Evolutionary conservation across 2,888 invertebrate species (phyloP), one percentile per base, ranked within the genome.

Genomic region (Euzophera pinguis): DNA sequence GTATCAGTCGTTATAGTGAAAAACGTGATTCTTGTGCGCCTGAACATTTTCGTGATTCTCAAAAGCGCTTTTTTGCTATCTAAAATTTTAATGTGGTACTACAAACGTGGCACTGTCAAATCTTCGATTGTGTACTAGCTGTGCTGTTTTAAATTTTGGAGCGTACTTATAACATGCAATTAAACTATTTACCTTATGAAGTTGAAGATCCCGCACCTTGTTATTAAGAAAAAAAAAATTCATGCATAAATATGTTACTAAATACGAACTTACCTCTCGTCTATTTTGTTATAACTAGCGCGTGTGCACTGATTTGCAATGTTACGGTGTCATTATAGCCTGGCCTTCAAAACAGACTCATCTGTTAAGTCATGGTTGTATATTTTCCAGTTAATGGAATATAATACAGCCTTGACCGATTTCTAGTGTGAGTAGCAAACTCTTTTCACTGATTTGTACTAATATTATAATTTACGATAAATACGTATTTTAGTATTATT

Each of bases 101-200:
- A 81, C 71, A 55, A 66, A 61, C 60, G 79, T 78, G 77, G 70
- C 59, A 68, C 65, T 60, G 71, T 61, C 61, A 58, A 67, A 71
- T 60, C 57, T 60, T 55, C 47, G 68, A 73, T 66, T 60, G 50
- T 57, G 52, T 57, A 55, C 60, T 64, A 60, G 62, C 55, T 54
- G 84, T 84, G 82, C 69, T 68, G 74, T 77, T 84, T 88, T 87
- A 87, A n/a, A 83, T 84, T 84, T 87, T 88, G 88, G 87, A 88
- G 84, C 79, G 74, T 76, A 79, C 71, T 73, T 65, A 61, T 69
- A 61, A 61, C 84, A 84, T 85, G 85, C 87, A 77, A 55, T 68
- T 60, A 48, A 59, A 32, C 53, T 49, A 53, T 47, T 81, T 85
- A 88, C 86, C 86, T 85, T 64, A 62, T 59, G 65, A 64, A 75